Base-by-base conservation (phyloP, 2,888 invertebrate species). In the Clivina fossor region DNA sequence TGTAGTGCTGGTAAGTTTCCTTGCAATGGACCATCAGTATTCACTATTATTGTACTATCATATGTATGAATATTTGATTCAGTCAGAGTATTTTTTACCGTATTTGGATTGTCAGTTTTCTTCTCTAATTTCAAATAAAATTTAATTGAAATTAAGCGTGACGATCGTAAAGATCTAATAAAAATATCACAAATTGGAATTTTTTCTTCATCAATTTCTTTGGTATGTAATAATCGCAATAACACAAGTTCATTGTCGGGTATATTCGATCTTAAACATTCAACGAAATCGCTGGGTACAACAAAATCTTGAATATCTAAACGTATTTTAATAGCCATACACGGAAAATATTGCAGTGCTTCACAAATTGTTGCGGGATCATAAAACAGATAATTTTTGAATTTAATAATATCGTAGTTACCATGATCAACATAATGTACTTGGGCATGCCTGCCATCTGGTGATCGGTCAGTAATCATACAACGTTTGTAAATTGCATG, bases 1-100 rank as follows among this genome's bases (percentile, higher is more conserved):
- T 80, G 82, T 32, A 73, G 62, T 2, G 63, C 60, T 1, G 80
- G 77, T 20, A 81, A 69, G 8, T 58, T 57, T n/a, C n/a, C n/a
- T n/a, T n/a, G n/a, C n/a, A n/a, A n/a, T 1, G 80, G 79, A 11
- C 70, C 69, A 32, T 67, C n/a, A n/a, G n/a, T n/a, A n/a, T n/a
- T n/a, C n/a, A n/a, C n/a, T n/a, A n/a, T n/a, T n/a, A n/a, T n/a
- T n/a, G n/a, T n/a, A n/a, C n/a, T n/a, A n/a, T n/a, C n/a, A n/a
- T n/a, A n/a, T n/a, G n/a, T n/a, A n/a, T n/a, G n/a, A n/a, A n/a
- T n/a, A n/a, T n/a, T n/a, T n/a, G n/a, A n/a, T n/a, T n/a, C n/a
- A n/a, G n/a, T n/a, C n/a, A n/a, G n/a, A n/a, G n/a, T n/a, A n/a
- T n/a, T n/a, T n/a, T n/a, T n/a, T n/a, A n/a, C n/a, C n/a, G n/a